Evolutionary conservation across 1,140 invertebrate genomes (phyloP).

Genomic region (Chrysomallon squamiferum): DNA sequence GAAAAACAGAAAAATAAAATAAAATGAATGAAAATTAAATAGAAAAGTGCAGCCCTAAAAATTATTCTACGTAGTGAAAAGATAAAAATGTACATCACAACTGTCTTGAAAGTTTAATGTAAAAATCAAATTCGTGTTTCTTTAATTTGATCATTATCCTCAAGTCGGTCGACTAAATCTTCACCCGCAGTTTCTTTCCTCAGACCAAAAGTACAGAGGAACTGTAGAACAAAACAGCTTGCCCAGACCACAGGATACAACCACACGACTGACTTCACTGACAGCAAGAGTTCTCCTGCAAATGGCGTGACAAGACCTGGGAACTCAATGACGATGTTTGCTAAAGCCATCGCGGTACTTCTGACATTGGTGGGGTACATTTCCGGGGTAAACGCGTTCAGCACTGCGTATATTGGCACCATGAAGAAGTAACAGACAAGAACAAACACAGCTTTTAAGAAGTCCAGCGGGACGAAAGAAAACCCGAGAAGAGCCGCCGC

Average conservation of each 20-base stretch:
- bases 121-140: too few relatives aligned
- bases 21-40: too few relatives aligned
- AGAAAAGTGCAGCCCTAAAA: too few relatives aligned
- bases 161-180: slow-evolving; percentile 25
- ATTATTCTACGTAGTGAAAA: too few relatives aligned
- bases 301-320: slow-evolving; percentile 51
- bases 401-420: slow-evolving; percentile 56
- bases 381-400: slow-evolving; percentile 56
- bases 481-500: slow-evolving; percentile 40
- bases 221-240: slow-evolving; percentile 43
- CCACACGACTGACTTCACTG: slow-evolving; percentile 37
- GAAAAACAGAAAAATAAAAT: too few relatives aligned
- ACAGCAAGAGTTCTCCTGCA: slow-evolving; percentile 45
- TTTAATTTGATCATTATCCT: too few relatives aligned
- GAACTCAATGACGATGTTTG: slow-evolving; percentile 47
- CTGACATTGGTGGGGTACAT: slow-evolving; percentile 49
- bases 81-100: too few relatives aligned
- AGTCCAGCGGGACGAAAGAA: slow-evolving; percentile 37
- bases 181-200: slow-evolving; percentile 43
- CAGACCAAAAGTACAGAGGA: slow-evolving; percentile 38
- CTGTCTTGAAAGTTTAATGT: too few relatives aligned
- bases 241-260: slow-evolving; percentile 51
- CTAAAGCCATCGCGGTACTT: slow-evolving; percentile 49
- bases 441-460: slow-evolving; percentile 42
- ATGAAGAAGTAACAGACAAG: slow-evolving; percentile 54